Evolutionary conservation across 2,113 vertebrate genomes (phyloP).

Genomic region (Hirundichthys speculiger): DNA sequence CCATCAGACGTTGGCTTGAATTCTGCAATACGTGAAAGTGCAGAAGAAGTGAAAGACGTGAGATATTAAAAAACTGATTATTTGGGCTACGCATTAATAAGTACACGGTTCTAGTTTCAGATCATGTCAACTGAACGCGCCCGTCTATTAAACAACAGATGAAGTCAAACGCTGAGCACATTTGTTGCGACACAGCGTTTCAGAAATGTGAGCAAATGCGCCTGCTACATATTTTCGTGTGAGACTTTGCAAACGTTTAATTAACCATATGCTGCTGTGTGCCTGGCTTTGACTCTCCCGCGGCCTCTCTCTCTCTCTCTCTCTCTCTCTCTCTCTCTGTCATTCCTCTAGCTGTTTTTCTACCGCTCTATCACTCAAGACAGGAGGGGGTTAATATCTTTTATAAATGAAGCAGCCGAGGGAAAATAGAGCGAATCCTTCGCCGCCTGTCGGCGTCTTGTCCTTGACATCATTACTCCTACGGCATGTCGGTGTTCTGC

Average conservation of each 20-base stretch:
- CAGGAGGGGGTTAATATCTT: constrained; percentile 51
- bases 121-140: no score
- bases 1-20: no score
- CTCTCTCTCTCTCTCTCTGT: no score
- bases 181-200: background rate
- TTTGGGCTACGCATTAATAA: background rate
- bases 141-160: no score
- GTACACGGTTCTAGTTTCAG: background rate
- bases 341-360: constrained; percentile 9
- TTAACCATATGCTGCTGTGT: background rate
- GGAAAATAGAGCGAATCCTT: constrained; percentile 49
- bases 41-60: no score
- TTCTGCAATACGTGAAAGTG: no score
- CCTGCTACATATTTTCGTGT: background rate
- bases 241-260: background rate
- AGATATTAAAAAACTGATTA: no score
- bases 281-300: constrained; percentile 22
- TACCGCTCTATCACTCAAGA: constrained; percentile 21
- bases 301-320: no score
- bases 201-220: no score
- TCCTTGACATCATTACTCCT: constrained; percentile 66
- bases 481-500: constrained; percentile 21
- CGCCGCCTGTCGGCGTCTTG: constrained; percentile 52
- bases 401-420: constrained; percentile 26
- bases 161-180: no score